These are phyloP conservation scores for Equus przewalskii DNA, from an alignment of 2,113 vertebrate genomes.

Conservation along the genomic window DNA sequence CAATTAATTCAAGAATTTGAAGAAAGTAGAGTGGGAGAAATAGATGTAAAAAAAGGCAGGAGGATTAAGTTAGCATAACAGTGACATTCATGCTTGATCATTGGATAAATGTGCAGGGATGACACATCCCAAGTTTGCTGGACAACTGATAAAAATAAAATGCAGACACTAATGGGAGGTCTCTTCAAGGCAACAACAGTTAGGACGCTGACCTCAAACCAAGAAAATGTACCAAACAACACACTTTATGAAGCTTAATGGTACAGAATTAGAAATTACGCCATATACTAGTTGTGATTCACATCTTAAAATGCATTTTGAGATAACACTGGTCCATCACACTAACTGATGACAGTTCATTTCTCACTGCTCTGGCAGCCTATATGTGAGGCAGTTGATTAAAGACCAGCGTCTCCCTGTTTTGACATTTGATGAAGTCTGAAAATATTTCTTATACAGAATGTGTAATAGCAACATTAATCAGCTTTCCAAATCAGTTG, in stretches of 20 bases:
- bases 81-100: not conserved
- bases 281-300: not conserved
- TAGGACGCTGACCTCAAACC: constrained; percentile 3
- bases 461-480: constrained; percentile 59
- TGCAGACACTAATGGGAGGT: not conserved
- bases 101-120: not conserved
- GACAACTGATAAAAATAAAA: constrained; percentile 44
- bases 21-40: not conserved
- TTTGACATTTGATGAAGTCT: constrained; percentile 72
- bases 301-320: constrained; percentile 47
- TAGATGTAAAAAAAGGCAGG: not conserved
- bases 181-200: constrained; percentile 37
- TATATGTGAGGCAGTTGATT: constrained; percentile 33
- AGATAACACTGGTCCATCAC: not conserved
- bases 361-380: constrained; percentile 15
- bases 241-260: not conserved
- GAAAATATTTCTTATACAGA: constrained; percentile 61
- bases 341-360: constrained; percentile 53
- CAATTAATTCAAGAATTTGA: constrained; percentile 28
- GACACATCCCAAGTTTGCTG: constrained; percentile 2
- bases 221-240: constrained; percentile 14
- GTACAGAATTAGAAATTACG: not conserved
- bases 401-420: constrained; percentile 44
- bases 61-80: not conserved
- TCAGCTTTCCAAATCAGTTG: constrained; percentile 65